Base-by-base conservation (phyloP, 2,113 vertebrate species). In the Gymnarchus niloticus region DNA sequence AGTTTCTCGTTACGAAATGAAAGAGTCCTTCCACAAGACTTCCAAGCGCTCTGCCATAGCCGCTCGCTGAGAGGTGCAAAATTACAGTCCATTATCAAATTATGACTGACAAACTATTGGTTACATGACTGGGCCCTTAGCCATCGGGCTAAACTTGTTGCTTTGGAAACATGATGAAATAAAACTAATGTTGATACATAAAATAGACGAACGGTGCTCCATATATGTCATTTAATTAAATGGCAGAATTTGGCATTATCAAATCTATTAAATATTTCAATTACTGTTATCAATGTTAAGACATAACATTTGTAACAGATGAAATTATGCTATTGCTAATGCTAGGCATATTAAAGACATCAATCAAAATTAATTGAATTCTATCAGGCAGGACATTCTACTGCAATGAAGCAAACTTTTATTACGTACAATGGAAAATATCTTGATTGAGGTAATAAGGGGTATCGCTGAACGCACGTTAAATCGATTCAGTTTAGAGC, bases 281-380 rank as follows among this genome's bases (percentile, higher is more conserved):
- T 54, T 25, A 82, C 5, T 10, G 25, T 33, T 33, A 82, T 82
- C 56, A 54, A 54, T 82, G 49, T 56, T 4, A 37, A 56, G 49
- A n/a, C n/a, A 65, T 65, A 65, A 65, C 80, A 82, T 82, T 82
- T 54, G 49, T 54, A 54, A 82, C 28, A 28, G 80, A 54, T 51
- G 54, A 54, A 56, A 82, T 54, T 82, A 14, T 54, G 54, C 56
- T 82, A 82, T 82, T 82, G 51, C 49, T 19, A 54, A 82, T 25
- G 44, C 25, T 48, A 82, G 80, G 80, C 80, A 82, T 82, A 82
- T 82, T 82, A 82, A 82, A 82, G 80, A 54, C 80, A 82, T 82
- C 80, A 82, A 54, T 82, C 80, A 82, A 82, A 82, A 82, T 82
- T 54, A 82, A 82, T 82, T 82, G 80, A 82, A 82, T 82, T 82